Percentiles rank a stretch among this genome's conserved stretches.
These are phyloP conservation scores for Cebuella pygmaea DNA, from an alignment of 2,797 vertebrate species.

Conservation along the genomic window DNA sequence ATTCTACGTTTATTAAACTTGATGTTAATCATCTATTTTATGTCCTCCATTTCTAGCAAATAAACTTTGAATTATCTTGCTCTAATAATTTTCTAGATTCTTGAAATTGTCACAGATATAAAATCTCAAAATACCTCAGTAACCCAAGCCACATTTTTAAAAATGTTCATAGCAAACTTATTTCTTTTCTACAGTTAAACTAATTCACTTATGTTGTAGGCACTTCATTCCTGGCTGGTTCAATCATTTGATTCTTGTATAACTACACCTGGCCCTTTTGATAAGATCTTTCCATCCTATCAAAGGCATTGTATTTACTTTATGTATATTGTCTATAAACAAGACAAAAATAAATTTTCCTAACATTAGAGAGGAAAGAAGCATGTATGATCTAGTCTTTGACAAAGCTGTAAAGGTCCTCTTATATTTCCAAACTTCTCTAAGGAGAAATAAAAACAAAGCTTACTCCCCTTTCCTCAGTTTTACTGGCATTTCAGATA, in stretches of 20 bases:
- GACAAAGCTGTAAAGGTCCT: not conserved
- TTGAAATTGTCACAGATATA: not conserved
- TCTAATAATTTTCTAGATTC: not conserved
- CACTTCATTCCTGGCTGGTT: not conserved
- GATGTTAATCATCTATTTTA: not conserved
- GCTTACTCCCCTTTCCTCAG: not conserved
- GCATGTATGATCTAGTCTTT: not conserved
- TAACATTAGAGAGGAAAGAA: not conserved
- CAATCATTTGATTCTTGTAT: not conserved
- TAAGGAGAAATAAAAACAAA: not conserved
- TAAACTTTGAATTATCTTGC: not conserved
- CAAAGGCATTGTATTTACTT: not conserved
- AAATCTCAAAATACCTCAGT: not conserved
- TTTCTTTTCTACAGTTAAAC: not conserved
- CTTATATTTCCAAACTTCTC: not conserved
- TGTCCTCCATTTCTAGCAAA: conserved; percentile 4
- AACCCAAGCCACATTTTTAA: not conserved
- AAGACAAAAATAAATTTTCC: not conserved
- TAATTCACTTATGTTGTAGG: not conserved
- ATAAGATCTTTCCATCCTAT: not conserved
- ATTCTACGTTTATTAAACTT: not conserved
- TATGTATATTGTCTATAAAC: not conserved
- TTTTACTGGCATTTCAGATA: conserved; percentile 9
- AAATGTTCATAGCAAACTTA: not conserved
- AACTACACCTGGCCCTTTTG: not conserved